Conservation (phyloP, 2,113 vertebrate genomes). For the Aramus guarauna region DNA sequence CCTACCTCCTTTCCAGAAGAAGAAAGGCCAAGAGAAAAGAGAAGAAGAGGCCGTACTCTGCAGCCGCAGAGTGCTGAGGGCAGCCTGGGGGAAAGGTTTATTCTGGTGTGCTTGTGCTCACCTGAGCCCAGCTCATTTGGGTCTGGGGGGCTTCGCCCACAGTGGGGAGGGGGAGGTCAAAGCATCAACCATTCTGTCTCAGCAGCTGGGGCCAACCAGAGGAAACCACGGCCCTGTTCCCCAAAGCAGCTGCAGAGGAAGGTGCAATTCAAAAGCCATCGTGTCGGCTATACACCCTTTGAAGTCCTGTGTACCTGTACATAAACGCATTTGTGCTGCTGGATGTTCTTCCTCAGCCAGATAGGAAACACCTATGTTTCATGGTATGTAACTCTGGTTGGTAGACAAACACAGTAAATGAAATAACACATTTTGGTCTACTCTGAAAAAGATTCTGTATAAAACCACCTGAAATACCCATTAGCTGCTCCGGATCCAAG, state of each 20-base stretch:
- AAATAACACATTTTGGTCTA: background rate
- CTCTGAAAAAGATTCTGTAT: background rate
- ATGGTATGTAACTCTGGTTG: background rate
- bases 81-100: background rate
- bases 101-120: background rate
- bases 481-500: background rate
- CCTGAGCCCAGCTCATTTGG: background rate
- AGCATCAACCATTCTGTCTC: background rate
- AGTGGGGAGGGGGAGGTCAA: background rate
- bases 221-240: background rate
- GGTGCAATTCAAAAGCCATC: accelerated
- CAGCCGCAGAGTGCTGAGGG: background rate
- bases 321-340: background rate
- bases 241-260: background rate
- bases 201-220: background rate
- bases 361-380: background rate
- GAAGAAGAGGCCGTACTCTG: background rate
- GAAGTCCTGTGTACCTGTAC: background rate
- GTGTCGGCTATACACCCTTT: background rate
- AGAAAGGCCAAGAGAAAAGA: background rate
- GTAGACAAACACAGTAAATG: background rate
- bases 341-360: background rate
- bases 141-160: background rate
- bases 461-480: background rate
- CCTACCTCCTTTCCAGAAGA: background rate